phyloP scores from a whole-genome alignment of 2,888 invertebrate genomes.

The Heliconius erato region DNA sequence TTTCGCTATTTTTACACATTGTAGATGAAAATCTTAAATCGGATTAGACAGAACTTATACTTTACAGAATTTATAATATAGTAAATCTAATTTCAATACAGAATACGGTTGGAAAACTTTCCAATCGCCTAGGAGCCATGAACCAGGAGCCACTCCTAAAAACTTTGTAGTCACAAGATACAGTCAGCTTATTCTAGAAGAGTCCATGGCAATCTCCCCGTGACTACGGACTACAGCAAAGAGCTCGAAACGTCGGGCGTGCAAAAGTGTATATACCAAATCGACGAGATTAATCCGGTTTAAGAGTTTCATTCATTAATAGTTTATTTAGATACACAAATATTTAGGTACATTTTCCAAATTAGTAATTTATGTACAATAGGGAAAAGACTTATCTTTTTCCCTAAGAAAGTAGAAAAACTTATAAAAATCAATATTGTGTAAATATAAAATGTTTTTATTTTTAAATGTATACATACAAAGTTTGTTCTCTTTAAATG shows the following conservation, averaged over 20 bases:
- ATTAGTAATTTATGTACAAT: no score
- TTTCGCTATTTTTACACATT: not conserved
- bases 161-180: not conserved
- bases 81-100: not conserved
- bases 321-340: not conserved
- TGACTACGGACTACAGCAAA: not conserved
- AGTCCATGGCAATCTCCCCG: not conserved
- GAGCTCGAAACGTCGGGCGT: not conserved
- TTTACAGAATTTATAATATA: not conserved
- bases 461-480: not conserved
- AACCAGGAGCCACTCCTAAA: no score
- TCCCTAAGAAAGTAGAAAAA: no score
- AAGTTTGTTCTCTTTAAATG: not conserved
- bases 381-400: no score
- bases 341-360: no score
- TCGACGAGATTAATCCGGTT: not conserved
- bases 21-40: not conserved
- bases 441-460: not conserved
- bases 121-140: not conserved
- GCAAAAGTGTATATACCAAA: not conserved
- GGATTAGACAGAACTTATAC: no score
- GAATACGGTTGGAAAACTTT: not conserved
- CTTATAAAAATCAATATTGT: not conserved
- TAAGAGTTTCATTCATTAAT: not conserved
- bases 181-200: not conserved